These are phyloP conservation scores for Calameuta pallipes DNA, from an alignment of 2,888 invertebrate genomes.

Conservation along the genomic window DNA sequence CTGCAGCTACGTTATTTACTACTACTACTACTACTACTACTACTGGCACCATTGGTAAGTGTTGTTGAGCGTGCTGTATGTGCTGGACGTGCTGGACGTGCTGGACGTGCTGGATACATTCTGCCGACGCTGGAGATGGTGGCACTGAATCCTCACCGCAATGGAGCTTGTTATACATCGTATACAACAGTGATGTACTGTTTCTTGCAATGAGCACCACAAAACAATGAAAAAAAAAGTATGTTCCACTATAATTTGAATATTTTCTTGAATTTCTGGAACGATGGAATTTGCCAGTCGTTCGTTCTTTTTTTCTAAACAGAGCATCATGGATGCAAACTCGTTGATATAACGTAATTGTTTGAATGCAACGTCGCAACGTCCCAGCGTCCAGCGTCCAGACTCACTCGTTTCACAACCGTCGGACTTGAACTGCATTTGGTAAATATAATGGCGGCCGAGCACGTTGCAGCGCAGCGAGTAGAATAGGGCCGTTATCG, in stretches of 20 bases:
- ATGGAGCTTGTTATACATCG: slow-evolving; percentile 46
- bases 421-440: slow-evolving; percentile 6
- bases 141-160: slow-evolving; percentile 18
- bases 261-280: too few species aligned
- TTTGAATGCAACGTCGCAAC: background rate
- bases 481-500: slow-evolving; percentile 33
- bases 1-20: too few species aligned
- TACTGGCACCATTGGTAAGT: too few species aligned
- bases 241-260: too few species aligned
- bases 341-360: background rate
- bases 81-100: too few species aligned
- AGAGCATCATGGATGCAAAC: too few species aligned
- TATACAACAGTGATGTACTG: slow-evolving; percentile 36
- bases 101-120: too few species aligned
- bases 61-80: too few species aligned
- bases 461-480: slow-evolving; percentile 6
- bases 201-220: slow-evolving; percentile 39
- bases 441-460: slow-evolving; percentile 12
- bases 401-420: slow-evolving; percentile 22
- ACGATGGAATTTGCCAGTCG: slow-evolving; percentile 11
- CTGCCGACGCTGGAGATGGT: too few species aligned
- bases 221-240: slow-evolving; percentile 16
- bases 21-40: too few species aligned
- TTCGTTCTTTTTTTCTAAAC: background rate
- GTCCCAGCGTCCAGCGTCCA: slow-evolving; percentile 8